Percentiles rank a stretch among this genome's conserved stretches.
These are phyloP conservation scores for Rhinoraja longicauda DNA, from an alignment of 2,797 vertebrate species.

Conservation along the genomic window DNA sequence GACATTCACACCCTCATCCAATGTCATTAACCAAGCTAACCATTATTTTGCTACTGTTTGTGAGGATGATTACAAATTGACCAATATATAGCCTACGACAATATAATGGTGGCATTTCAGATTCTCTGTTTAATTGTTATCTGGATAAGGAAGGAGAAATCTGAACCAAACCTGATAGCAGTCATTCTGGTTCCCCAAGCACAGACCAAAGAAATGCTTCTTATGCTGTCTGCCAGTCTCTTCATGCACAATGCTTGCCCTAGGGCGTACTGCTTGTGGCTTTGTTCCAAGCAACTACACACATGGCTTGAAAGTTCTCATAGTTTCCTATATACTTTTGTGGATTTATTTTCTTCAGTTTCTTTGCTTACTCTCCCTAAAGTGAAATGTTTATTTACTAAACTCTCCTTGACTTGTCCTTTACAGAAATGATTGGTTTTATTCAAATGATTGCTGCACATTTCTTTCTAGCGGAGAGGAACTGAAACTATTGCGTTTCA, in stretches of 20 bases:
- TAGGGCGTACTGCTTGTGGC: neutral
- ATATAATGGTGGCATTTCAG: neutral
- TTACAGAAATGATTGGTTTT: neutral
- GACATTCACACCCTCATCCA: neutral
- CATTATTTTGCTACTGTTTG: neutral
- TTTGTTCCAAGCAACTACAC: neutral
- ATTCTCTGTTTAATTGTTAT: neutral
- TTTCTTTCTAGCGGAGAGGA: neutral
- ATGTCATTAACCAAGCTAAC: neutral
- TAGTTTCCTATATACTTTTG: neutral
- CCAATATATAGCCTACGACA: neutral
- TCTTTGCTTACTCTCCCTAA: neutral
- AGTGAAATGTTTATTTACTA: conserved; percentile 20
- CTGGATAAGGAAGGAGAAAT: no score
- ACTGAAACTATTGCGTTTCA: conserved; percentile 24
- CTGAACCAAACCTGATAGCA: neutral
- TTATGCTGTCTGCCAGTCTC: neutral
- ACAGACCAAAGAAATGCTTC: neutral
- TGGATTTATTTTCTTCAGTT: neutral
- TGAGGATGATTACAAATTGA: neutral
- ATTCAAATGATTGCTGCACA: neutral
- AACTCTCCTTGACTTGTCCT: neutral
- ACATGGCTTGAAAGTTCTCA: neutral
- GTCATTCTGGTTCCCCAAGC: neutral
- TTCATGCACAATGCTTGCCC: neutral